Percentiles rank a stretch among this genome's conserved stretches.
Evolutionary conservation across 2,888 invertebrate species (phyloP).

Genomic region (Agrotis clavis): DNA sequence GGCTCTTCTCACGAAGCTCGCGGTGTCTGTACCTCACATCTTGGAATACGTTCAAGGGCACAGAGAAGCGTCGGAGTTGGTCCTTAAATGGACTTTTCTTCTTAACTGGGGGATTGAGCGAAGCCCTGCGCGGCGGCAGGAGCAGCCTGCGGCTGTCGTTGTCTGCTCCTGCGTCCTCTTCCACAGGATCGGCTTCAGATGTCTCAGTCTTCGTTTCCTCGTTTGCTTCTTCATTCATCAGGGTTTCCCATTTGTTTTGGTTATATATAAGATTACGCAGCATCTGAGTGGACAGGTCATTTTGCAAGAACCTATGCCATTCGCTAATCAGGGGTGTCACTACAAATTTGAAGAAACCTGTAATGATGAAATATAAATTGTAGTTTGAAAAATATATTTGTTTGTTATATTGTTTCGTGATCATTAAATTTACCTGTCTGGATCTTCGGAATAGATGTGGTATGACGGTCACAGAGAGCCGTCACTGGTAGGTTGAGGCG

Average conservation of each 20-base stretch:
- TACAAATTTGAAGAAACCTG: constrained; percentile 96
- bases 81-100: constrained; percentile 72
- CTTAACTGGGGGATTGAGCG: constrained; percentile 75
- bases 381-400: not conserved
- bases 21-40: constrained; percentile 75
- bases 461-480: constrained; percentile 95
- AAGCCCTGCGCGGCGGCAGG: constrained; percentile 79
- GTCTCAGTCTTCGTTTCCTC: constrained; percentile 92
- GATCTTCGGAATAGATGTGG: constrained; percentile 96
- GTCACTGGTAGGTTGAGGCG: constrained; percentile 95
- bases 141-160: constrained; percentile 79
- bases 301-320: constrained; percentile 95
- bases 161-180: constrained; percentile 78
- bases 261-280: constrained; percentile 93
- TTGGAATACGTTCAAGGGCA: constrained; percentile 84
- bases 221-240: constrained; percentile 91
- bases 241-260: constrained; percentile 92
- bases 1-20: constrained; percentile 73
- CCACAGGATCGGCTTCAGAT: constrained; percentile 90
- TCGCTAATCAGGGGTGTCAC: constrained; percentile 96
- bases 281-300: constrained; percentile 93
- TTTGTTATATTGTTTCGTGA: not conserved
- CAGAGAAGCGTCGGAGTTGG: constrained; percentile 83
- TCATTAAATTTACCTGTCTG: constrained; percentile 92
- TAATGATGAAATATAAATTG: constrained; percentile 46